Percentiles rank a stretch among this genome's conserved stretches.
Evolutionary conservation across 2,113 vertebrate species (phyloP).

Genomic region (Galemys pyrenaicus): DNA sequence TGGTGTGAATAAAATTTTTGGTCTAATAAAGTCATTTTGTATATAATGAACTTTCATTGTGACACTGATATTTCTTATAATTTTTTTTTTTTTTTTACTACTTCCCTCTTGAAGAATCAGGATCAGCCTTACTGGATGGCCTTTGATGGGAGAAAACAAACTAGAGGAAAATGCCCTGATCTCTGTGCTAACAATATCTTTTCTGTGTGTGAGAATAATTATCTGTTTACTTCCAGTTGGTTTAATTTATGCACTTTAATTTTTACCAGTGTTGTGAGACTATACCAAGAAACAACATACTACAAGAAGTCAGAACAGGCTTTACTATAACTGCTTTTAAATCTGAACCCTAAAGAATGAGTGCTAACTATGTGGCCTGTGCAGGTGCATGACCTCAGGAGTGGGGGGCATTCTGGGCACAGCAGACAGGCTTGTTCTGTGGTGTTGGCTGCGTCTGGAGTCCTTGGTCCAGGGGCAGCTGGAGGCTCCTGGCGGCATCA

Average conservation of each 20-base stretch:
- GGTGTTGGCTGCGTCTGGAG: background rate
- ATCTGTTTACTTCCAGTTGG: background rate
- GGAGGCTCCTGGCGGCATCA: background rate
- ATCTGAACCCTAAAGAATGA: background rate
- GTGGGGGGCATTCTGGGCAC: background rate
- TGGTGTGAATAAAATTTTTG: slow-evolving; percentile 38
- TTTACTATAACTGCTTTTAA: background rate
- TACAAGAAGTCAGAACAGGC: background rate
- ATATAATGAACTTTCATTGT: slow-evolving; percentile 12
- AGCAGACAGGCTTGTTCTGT: background rate
- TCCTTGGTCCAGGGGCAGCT: background rate
- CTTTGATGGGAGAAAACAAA: slow-evolving; percentile 13
- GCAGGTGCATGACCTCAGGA: background rate
- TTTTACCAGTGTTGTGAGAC: background rate
- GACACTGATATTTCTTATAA: slow-evolving; percentile 25
- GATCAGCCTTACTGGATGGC: background rate
- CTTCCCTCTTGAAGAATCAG: background rate
- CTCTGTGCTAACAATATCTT: background rate
- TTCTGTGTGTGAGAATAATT: slow-evolving; percentile 23
- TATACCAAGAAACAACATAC: background rate
- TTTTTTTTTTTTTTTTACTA: background rate
- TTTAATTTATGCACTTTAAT: background rate
- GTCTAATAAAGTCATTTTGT: slow-evolving; percentile 53
- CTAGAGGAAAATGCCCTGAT: background rate
- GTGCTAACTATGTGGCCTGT: background rate